phyloP scores from a whole-genome alignment of 2,797 vertebrate genomes.

The Helicolenus hilgendorfi region DNA sequence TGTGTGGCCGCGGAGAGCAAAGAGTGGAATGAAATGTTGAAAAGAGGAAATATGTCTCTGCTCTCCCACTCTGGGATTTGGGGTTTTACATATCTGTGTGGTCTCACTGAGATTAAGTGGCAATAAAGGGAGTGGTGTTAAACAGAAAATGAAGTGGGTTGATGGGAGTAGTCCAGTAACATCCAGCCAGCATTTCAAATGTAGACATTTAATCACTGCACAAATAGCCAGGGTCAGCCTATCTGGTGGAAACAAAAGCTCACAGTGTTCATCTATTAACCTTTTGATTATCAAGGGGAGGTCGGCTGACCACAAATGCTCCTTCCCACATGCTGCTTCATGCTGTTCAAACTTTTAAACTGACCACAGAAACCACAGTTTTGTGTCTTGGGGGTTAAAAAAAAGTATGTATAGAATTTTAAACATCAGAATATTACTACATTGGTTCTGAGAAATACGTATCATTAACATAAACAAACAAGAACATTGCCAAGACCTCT shows the following conservation, averaged over 20 bases:
- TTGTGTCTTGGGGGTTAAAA: slow-evolving; percentile 7
- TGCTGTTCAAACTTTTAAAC: neutral
- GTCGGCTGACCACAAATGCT: slow-evolving; percentile 15
- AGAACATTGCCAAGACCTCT: slow-evolving; percentile 23
- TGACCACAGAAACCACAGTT: slow-evolving; percentile 31
- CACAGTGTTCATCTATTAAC: slow-evolving; percentile 36
- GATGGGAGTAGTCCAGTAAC: slow-evolving; percentile 29
- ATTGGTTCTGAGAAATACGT: neutral
- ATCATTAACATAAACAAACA: slow-evolving; percentile 65
- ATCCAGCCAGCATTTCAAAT: slow-evolving; percentile 31
- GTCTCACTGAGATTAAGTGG: slow-evolving; percentile 71
- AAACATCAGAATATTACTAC: neutral
- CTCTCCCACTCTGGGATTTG: slow-evolving; percentile 49
- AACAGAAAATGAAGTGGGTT: slow-evolving; percentile 53
- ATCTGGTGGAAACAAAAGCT: slow-evolving; percentile 41
- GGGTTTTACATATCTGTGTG: slow-evolving; percentile 72
- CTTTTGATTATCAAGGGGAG: slow-evolving; percentile 16
- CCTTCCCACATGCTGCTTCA: slow-evolving; percentile 20
- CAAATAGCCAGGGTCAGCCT: slow-evolving; percentile 18
- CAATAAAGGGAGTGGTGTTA: slow-evolving; percentile 63
- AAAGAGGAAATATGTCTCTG: slow-evolving; percentile 58
- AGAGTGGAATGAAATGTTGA: slow-evolving; percentile 59
- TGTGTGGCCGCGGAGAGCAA: slow-evolving; percentile 47
- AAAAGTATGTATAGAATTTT: neutral
- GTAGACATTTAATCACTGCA: neutral